phyloP scores from a whole-genome alignment of 2,888 invertebrate genomes.

The Plutella xylostella region DNA sequence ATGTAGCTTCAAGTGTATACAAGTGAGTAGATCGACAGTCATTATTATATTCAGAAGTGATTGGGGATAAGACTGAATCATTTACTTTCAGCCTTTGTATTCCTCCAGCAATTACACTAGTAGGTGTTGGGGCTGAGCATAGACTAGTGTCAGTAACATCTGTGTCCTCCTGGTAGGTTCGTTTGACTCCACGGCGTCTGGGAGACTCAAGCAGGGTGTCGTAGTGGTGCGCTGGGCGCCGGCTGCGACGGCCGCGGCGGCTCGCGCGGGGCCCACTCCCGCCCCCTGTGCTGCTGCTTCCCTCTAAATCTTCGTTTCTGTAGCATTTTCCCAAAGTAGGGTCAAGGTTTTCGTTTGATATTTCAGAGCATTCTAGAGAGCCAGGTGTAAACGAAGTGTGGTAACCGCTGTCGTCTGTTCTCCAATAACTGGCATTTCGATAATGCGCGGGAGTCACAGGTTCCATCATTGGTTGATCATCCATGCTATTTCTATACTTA shows the following conservation, averaged over 20 bases:
- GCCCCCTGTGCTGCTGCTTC: too few species aligned
- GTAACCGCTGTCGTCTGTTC: conserved; percentile 59
- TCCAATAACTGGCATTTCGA: conserved; percentile 35
- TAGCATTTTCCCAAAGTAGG: neutral
- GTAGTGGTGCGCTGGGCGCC: neutral
- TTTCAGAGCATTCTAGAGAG: conserved; percentile 41
- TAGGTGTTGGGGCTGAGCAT: conserved; percentile 42
- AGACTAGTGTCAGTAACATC: conserved; percentile 26
- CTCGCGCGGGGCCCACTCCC: too few species aligned
- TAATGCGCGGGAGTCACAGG: conserved; percentile 36
- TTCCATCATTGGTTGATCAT: conserved; percentile 33
- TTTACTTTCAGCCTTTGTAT: conserved; percentile 47
- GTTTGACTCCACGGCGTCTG: conserved; percentile 40
- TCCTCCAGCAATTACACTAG: conserved; percentile 50
- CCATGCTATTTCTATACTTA: too few species aligned
- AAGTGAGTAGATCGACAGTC: neutral
- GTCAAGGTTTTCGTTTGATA: conserved; percentile 33
- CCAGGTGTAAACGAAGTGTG: conserved; percentile 53
- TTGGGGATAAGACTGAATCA: conserved; percentile 23
- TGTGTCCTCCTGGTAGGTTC: conserved; percentile 35
- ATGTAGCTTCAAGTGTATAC: neutral
- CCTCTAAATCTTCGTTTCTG: neutral
- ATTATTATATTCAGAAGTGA: neutral
- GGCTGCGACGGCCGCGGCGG: neutral
- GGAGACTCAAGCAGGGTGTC: conserved; percentile 24